phyloP scores from a whole-genome alignment of 1,140 invertebrate species.

The Ceratina australensis region DNA sequence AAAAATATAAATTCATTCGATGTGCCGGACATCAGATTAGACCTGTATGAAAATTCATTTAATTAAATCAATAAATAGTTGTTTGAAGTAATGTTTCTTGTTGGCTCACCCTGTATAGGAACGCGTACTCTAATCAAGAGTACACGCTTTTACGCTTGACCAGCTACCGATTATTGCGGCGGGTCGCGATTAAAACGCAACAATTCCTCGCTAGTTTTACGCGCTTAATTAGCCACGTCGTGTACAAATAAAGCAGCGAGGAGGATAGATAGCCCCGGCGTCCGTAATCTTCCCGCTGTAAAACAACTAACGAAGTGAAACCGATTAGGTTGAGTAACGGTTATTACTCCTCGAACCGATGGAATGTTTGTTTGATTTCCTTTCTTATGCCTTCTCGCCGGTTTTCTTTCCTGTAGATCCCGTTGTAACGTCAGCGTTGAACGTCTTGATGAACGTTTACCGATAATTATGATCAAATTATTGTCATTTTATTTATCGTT shows the following conservation, averaged over 20 bases:
- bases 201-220: conserved; percentile 10
- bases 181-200: conserved; percentile 9
- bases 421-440: neutral
- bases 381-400: no score
- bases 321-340: neutral
- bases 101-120: no score
- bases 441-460: no score
- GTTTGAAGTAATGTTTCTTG: no score
- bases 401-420: neutral
- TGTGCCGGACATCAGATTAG: no score
- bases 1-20: no score
- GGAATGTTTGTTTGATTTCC: no score
- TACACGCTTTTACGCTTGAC: conserved; percentile 11
- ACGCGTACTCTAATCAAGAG: neutral
- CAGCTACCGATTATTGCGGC: neutral
- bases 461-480: no score
- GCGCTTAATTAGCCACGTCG: conserved; percentile 31
- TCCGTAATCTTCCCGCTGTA: neutral
- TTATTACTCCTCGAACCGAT: neutral
- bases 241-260: neutral
- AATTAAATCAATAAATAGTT: no score
- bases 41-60: no score
- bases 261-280: neutral
- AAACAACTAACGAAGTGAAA: neutral
- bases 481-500: no score